Conservation (phyloP, 2,888 invertebrate species). For the Tetanocera ferruginea region DNA sequence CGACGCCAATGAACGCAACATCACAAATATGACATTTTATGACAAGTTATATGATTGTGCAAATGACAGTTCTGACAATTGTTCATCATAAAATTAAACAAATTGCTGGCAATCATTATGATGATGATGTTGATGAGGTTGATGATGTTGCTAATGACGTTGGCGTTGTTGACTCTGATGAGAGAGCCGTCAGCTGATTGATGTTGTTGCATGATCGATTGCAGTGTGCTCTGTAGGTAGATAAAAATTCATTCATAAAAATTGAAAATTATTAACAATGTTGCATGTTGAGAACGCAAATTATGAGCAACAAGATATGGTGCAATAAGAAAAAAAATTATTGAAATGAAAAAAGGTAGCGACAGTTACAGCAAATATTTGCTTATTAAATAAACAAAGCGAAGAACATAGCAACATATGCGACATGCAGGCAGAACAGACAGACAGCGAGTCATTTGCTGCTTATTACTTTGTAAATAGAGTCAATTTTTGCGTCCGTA, state of each 20-base stretch:
- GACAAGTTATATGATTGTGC: neutral
- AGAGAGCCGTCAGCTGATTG: neutral
- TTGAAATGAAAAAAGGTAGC: neutral
- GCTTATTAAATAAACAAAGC: slow-evolving; percentile 54
- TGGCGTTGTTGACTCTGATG: neutral
- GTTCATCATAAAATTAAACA: slow-evolving; percentile 1
- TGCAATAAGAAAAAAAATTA: neutral
- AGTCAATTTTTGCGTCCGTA: neutral
- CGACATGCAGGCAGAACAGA: neutral
- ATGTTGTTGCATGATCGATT: slow-evolving; percentile 28
- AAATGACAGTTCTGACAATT: slow-evolving; percentile 28
- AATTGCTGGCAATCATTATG: slow-evolving; percentile 7
- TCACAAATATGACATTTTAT: slow-evolving; percentile 15
- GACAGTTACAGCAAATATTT: slow-evolving; percentile 55
- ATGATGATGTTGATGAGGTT: neutral
- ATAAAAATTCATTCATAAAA: neutral
- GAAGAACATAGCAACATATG: slow-evolving; percentile 14
- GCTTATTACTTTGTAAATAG: neutral
- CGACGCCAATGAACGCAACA: neutral
- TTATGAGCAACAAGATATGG: neutral
- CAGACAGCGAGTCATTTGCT: neutral
- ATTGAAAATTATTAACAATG: neutral
- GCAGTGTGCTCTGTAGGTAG: neutral
- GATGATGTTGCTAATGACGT: neutral
- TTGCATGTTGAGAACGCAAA: neutral